phyloP scores from a whole-genome alignment of 2,113 vertebrate genomes.

The Symphodus melops region DNA sequence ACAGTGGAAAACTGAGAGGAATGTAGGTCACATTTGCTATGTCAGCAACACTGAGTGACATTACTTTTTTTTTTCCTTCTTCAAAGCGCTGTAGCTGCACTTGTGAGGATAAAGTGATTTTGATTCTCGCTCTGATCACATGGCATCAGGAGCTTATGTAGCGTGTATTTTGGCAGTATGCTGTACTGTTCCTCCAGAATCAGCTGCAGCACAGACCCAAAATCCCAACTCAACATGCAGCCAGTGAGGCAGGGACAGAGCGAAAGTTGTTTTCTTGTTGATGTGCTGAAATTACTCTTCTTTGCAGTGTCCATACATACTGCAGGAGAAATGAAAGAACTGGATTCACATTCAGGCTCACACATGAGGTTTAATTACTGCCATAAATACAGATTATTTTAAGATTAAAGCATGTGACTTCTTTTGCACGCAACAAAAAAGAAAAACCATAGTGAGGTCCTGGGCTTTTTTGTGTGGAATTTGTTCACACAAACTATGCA shows the following conservation, averaged over 20 bases:
- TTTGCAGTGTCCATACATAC: conserved; percentile 26
- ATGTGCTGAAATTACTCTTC: conserved; percentile 29
- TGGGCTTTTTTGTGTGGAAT: background rate
- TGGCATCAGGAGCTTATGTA: conserved; percentile 32
- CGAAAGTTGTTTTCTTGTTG: background rate
- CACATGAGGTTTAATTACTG: too few species aligned
- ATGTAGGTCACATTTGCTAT: conserved; percentile 27
- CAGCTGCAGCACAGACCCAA: conserved; percentile 25
- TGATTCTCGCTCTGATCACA: conserved; percentile 55
- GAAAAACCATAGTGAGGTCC: background rate
- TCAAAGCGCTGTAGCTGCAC: conserved; percentile 9
- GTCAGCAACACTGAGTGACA: conserved; percentile 12
- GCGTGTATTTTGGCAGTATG: conserved; percentile 48
- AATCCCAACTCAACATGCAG: conserved; percentile 43
- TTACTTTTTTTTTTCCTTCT: conserved; percentile 12
- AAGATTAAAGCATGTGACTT: background rate
- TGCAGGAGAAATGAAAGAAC: conserved; percentile 4
- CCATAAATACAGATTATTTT: too few species aligned
- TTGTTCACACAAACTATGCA: conserved; percentile 12
- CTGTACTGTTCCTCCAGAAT: conserved; percentile 4
- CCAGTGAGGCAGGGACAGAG: conserved; percentile 5
- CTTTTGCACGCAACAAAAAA: background rate
- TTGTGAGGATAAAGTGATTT: conserved; percentile 42
- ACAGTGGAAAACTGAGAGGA: background rate
- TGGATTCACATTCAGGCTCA: too few species aligned